Base-by-base conservation (phyloP, 2,888 invertebrate genomes). In the Ochropacha duplaris region DNA sequence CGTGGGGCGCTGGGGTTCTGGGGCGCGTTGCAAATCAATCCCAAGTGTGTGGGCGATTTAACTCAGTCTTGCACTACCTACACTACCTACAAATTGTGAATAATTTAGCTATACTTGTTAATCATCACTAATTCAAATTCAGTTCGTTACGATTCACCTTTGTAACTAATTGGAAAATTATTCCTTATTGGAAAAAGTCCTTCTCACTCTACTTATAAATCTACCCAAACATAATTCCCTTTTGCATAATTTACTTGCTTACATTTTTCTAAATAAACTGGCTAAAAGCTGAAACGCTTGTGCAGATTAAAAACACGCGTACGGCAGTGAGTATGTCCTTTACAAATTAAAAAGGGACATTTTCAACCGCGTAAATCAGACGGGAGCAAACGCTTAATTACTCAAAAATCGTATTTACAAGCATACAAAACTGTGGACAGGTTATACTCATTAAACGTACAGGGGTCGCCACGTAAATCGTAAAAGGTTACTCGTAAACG, bases 371-470 rank as follows among this genome's bases (percentile, higher is more conserved):
- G 75, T 81, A 79, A 84, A 84, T 84, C 82, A 81, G 75, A 79
- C 79, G 72, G 66, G 65, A 61, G 84, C 71, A 81, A 84, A 80
- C 81, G 81, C 73, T 83, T 87, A 88, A 87, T 87, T 87, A 87
- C 88, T 87, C 76, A 78, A 84, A 86, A 86, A 77, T 82, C 81
- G 79, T 83, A 84, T 86, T 86, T 78, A 80, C 80, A 79, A 75
- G 71, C 73, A 68, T 66, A 80, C 70, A 74, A 78, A 77, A 72
- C 78, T 72, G 75, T 69, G 81, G 85, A 84, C 82, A 83, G 78
- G 81, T 81, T 79, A 78, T 74, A 71, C 83, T 85, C 84, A 86
- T 88, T 86, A 88, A 79, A 74, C 70, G 65, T 61, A 63, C 54
- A 65, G 72, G 69, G 69, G 58, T 58, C 54, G 14, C 19, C 39